A percentile compares a stretch with the other conserved stretches of the same genome.
Evolutionary conservation across 2,113 vertebrate genomes (phyloP).

Genomic region (Stictonetta naevosa): DNA sequence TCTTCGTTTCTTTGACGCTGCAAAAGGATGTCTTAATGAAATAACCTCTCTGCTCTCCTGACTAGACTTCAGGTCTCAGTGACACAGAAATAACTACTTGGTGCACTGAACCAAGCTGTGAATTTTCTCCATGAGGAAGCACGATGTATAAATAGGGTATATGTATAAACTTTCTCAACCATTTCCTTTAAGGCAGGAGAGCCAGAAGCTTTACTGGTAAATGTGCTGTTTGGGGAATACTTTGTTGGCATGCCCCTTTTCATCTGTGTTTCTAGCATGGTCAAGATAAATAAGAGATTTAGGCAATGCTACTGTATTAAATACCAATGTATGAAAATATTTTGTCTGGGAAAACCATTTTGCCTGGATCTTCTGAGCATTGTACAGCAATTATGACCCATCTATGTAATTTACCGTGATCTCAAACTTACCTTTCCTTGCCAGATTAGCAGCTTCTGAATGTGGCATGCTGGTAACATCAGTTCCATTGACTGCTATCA

Average conservation of each 20-base stretch:
- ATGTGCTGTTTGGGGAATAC: neutral
- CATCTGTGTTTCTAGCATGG: neutral
- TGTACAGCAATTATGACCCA: neutral
- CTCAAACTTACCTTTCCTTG: slow-evolving; percentile 81
- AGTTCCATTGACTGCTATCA: slow-evolving; percentile 88
- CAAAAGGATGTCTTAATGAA: neutral
- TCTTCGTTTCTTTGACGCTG: slow-evolving; percentile 33
- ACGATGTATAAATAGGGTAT: neutral
- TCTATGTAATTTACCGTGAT: neutral
- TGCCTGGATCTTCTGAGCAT: neutral
- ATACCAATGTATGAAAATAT: neutral
- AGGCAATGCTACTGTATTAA: neutral
- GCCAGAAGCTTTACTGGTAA: neutral
- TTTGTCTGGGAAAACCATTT: too few relatives aligned
- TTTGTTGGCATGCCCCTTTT: neutral
- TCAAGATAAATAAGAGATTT: neutral
- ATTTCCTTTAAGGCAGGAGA: neutral
- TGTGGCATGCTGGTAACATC: slow-evolving; percentile 89
- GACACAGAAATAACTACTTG: neutral
- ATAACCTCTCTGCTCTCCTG: slow-evolving; percentile 4
- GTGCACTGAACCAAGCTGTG: neutral
- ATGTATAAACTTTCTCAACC: neutral
- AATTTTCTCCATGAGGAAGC: neutral
- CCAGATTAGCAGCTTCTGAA: slow-evolving; percentile 88
- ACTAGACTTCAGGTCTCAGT: neutral